Conservation (phyloP, 2,888 invertebrate species). For the Helobdella robusta region DNA sequence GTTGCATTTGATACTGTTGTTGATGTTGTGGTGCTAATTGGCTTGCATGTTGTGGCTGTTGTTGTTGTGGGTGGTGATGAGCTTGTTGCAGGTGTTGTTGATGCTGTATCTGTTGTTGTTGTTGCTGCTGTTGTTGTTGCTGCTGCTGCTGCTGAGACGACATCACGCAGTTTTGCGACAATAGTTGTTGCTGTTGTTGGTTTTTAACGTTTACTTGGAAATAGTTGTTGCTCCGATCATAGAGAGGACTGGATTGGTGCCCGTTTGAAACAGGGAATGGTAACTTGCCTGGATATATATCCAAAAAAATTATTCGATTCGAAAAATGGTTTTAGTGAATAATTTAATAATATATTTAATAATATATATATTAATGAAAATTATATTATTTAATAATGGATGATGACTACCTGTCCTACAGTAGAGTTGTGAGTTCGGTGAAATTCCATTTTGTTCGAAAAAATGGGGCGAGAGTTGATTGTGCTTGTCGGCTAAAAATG, state of each 20-base stretch:
- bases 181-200: not conserved
- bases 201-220: not conserved
- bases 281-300: constrained; percentile 11
- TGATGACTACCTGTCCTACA: constrained; percentile 13
- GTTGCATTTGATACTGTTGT: no score
- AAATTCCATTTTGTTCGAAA: constrained; percentile 23
- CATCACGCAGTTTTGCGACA: not conserved
- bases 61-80: not conserved
- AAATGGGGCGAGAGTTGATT: not conserved
- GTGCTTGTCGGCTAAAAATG: not conserved
- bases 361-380: not conserved
- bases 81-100: constrained; percentile 1
- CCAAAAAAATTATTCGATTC: not conserved
- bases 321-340: not conserved
- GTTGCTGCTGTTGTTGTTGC: not conserved
- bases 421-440: constrained; percentile 25
- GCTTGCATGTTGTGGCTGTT: not conserved
- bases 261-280: constrained; percentile 22
- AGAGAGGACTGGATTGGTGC: constrained; percentile 19
- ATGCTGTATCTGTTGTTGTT: not conserved
- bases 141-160: not conserved
- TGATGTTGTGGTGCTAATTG: not conserved
- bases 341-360: not conserved
- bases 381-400: not conserved
- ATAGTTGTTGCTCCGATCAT: constrained; percentile 22